Conservation (phyloP, 1,140 invertebrate species). For the Lordiphosa mommai region DNA sequence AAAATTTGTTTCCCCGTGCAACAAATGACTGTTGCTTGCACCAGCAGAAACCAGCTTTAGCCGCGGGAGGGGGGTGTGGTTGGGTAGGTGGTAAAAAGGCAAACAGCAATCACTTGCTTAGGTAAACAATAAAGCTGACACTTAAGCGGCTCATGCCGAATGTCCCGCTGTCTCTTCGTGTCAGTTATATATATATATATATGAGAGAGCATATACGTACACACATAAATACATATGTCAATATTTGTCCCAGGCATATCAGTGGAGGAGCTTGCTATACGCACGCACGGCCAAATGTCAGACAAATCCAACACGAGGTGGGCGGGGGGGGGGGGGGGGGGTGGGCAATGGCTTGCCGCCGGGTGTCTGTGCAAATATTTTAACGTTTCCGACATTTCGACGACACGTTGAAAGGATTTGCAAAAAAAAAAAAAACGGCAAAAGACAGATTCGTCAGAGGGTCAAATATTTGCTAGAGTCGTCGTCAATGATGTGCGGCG, state of each 20-base stretch:
- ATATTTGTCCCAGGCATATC: constrained; percentile 67
- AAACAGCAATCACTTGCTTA: constrained; percentile 69
- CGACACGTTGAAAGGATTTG: constrained; percentile 72
- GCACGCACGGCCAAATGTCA: constrained; percentile 42
- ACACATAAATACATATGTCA: constrained; percentile 55
- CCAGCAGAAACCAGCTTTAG: neutral
- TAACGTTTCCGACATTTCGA: constrained; percentile 55
- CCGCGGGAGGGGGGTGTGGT: neutral
- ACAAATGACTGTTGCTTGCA: constrained; percentile 2
- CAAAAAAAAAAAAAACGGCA: constrained; percentile 25
- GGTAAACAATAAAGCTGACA: constrained; percentile 61
- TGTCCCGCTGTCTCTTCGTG: constrained; percentile 1
- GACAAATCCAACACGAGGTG: constrained; percentile 36
- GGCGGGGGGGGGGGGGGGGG: neutral
- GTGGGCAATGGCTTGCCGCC: constrained; percentile 11
- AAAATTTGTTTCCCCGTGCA: too few species aligned
- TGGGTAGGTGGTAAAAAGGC: constrained; percentile 13
- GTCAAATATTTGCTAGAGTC: constrained; percentile 42
- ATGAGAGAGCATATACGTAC: constrained; percentile 2
- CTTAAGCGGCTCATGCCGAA: constrained; percentile 43
- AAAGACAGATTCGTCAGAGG: constrained; percentile 22
- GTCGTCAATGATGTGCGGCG: constrained; percentile 18
- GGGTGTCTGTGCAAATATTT: constrained; percentile 67
- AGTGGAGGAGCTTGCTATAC: neutral
- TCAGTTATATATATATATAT: constrained; percentile 4